These are phyloP conservation scores for Gymnodraco acuticeps DNA, from an alignment of 2,797 vertebrate species.

Conservation along the genomic window DNA sequence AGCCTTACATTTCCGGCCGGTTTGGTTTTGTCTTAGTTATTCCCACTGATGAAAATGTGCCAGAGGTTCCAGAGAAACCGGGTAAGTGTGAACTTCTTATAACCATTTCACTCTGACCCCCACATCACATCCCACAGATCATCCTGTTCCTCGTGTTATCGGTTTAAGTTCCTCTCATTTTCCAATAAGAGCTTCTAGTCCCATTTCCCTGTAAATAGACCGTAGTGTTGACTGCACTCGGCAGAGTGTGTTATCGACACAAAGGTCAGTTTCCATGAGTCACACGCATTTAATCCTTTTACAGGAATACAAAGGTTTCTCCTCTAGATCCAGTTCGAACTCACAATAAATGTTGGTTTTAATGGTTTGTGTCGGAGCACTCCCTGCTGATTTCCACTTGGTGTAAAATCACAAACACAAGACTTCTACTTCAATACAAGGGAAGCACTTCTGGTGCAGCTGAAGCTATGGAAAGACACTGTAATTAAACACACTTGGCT, in stretches of 20 bases:
- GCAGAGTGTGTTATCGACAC: constrained; percentile 22
- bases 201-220: background rate
- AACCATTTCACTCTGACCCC: constrained; percentile 64
- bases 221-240: background rate
- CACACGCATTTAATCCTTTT: background rate
- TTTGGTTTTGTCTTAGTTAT: constrained; percentile 88
- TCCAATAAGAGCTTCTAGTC: constrained; percentile 17
- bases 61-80: constrained; percentile 81
- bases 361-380: background rate
- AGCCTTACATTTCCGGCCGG: constrained; percentile 80
- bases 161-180: constrained; percentile 7
- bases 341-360: background rate
- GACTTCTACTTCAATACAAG: background rate
- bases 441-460: background rate
- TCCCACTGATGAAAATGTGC: constrained; percentile 85
- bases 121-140: constrained; percentile 77
- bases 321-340: background rate
- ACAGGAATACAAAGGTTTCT: background rate
- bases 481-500: constrained; percentile 24
- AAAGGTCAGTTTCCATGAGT: constrained; percentile 48
- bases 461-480: constrained; percentile 20
- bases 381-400: background rate
- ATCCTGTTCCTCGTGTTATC: constrained; percentile 58
- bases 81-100: constrained; percentile 78
- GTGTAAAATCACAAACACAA: no score